Evolutionary conservation across 2,113 vertebrate species (phyloP).

Genomic region (Mesocricetus auratus): DNA sequence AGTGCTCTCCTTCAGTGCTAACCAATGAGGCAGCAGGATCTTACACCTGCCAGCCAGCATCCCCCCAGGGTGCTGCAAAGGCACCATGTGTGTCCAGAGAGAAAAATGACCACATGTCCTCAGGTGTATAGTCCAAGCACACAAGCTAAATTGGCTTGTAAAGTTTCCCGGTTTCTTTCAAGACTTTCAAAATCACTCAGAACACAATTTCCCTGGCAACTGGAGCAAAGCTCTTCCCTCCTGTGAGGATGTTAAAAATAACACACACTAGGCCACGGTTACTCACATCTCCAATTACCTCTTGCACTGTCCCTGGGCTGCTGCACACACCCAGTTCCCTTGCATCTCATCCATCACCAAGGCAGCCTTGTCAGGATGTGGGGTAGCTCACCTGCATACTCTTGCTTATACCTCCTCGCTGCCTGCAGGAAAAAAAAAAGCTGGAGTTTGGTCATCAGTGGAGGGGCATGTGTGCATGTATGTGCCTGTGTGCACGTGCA

Average conservation of each 20-base stretch:
- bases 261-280: not conserved
- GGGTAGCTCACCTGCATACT: not conserved
- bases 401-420: not conserved
- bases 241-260: constrained; percentile 72
- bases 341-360: not conserved
- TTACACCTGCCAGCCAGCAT: not conserved
- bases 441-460: not conserved
- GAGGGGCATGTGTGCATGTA: not conserved
- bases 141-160: not conserved
- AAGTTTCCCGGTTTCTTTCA: constrained; percentile 8
- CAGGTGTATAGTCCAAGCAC: not conserved
- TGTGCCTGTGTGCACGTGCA: not conserved
- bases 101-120: not conserved
- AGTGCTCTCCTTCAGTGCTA: not conserved
- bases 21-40: not conserved
- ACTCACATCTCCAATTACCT: not conserved
- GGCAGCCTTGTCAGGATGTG: not conserved
- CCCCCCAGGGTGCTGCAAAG: not conserved
- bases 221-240: constrained; percentile 10
- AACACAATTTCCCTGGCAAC: constrained; percentile 71
- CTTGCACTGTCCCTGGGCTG: not conserved
- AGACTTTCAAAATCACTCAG: constrained; percentile 37
- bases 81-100: not conserved
- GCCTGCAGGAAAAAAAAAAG: not conserved
- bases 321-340: not conserved